Evolutionary conservation across 2,113 vertebrate species (phyloP).

Genomic region (Colaptes auratus): DNA sequence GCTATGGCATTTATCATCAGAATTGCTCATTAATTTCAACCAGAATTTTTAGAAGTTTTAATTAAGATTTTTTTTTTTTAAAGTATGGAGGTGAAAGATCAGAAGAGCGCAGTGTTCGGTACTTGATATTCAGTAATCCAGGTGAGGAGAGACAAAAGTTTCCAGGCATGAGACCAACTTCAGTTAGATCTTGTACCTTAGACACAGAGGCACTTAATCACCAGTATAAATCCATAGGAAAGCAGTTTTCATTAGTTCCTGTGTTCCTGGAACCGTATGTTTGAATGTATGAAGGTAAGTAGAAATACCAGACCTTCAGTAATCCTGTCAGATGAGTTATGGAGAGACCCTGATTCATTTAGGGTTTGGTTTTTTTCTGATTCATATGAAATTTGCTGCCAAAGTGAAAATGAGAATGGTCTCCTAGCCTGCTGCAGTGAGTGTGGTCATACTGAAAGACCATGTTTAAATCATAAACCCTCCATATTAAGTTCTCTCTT

Average conservation of each 20-base stretch:
- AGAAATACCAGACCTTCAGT: not conserved
- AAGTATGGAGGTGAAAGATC: not conserved
- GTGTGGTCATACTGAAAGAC: not conserved
- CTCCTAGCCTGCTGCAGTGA: not conserved
- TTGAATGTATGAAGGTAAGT: not conserved
- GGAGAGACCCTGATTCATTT: not conserved
- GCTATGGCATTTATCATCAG: not conserved
- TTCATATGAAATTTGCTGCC: not conserved
- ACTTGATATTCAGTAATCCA: not conserved
- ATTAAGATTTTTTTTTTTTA: not conserved
- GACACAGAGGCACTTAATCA: slow-evolving; percentile 11
- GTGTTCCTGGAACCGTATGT: not conserved
- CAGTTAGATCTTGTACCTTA: not conserved
- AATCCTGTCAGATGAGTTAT: not conserved
- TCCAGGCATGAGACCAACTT: slow-evolving; percentile 13
- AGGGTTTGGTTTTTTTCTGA: not conserved
- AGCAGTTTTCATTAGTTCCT: not conserved
- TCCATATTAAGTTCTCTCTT: not conserved
- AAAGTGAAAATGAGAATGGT: slow-evolving; percentile 12
- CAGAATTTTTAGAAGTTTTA: not conserved
- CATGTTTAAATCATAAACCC: not conserved
- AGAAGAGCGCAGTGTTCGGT: not conserved
- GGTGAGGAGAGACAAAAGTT: not conserved
- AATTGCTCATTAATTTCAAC: not conserved
- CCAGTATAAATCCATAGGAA: slow-evolving; percentile 19